Evolutionary conservation across 2,888 invertebrate species (phyloP), one percentile per base, ranked within the genome.

Genomic region (Netelia melanura): DNA sequence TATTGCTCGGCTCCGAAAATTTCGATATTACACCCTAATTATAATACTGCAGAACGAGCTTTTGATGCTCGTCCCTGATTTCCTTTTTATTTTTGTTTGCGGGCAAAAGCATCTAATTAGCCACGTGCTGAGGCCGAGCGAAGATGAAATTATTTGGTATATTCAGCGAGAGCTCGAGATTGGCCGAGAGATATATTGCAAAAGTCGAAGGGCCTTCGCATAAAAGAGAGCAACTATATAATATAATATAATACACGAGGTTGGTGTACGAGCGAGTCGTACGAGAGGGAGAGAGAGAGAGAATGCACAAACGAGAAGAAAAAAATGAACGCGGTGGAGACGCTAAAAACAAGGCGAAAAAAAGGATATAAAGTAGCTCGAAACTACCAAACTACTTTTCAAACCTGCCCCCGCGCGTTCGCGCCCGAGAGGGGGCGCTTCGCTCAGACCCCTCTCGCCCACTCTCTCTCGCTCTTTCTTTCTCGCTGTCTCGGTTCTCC

Each of bases 371-470:
- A 85, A 84, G 84, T 86, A 81, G 87, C 87, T 89, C 89, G 90
- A 91, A 92, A 92, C 91, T 92, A 91, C 91, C 91, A 92, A 92
- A 91, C 92, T 92, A 91, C 92, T 90, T 92, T 90, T 92, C 91
- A 91, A 90, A 88, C 90, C 89, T 89, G 90, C 90, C 90, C 91
- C 90, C 89, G 89, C 91, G 43, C 54, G 21, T 43, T 25, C 72
- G 68, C 79, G 79, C 62, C 44, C 74, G n/a, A 48, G 64, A 43
- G 52, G 56, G 30, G 30, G 30, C 30, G 64, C 65, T 43, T 64
- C 56, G 0, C 65, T 65, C 65, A 30, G 17, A 30, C 64, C 11
- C 21, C 67, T 43, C 67, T 10, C 30, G 0, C 25, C 25, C 25
- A 0, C 30, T 30, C 30, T 5, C 30, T 2, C 30, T 30, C 30